Conservation (phyloP, 2,888 invertebrate genomes). For the Andrena chrysosceles region DNA sequence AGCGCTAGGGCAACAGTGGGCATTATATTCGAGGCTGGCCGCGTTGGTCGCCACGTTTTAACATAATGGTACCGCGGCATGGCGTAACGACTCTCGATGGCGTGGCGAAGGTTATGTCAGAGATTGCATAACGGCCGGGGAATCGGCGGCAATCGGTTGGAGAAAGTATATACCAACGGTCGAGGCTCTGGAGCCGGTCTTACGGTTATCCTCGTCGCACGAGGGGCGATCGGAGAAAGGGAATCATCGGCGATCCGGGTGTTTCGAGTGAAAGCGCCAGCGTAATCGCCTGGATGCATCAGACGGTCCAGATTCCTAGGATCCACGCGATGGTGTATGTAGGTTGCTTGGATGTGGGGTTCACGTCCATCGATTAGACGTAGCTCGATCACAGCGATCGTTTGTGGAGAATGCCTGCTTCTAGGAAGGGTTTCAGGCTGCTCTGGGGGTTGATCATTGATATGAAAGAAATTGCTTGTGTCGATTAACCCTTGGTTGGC, state of each 20-base stretch:
- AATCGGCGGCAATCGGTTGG: slow-evolving; percentile 69
- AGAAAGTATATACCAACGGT: slow-evolving; percentile 64
- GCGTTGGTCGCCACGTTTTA: slow-evolving; percentile 25
- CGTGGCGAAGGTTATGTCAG: slow-evolving; percentile 85
- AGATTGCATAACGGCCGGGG: slow-evolving; percentile 80
- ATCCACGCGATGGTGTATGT: not conserved
- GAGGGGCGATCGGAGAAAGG: slow-evolving; percentile 32
- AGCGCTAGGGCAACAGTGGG: not conserved
- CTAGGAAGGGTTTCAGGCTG: no score
- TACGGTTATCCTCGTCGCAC: slow-evolving; percentile 23
- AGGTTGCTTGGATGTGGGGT: not conserved
- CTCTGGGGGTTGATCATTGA: no score
- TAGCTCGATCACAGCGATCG: no score
- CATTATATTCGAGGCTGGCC: slow-evolving; percentile 18
- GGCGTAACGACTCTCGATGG: slow-evolving; percentile 73
- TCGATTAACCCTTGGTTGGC: no score
- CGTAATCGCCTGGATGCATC: slow-evolving; percentile 62
- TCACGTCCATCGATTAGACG: not conserved
- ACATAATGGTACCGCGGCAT: slow-evolving; percentile 64
- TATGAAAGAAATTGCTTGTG: no score
- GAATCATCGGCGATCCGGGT: not conserved
- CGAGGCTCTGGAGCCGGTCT: slow-evolving; percentile 51
- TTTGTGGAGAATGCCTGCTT: no score
- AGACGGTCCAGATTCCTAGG: slow-evolving; percentile 61
- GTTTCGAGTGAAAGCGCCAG: slow-evolving; percentile 62